Base-by-base conservation (phyloP, 23 tunicate species). In the Phallusia fumigata region DNA sequence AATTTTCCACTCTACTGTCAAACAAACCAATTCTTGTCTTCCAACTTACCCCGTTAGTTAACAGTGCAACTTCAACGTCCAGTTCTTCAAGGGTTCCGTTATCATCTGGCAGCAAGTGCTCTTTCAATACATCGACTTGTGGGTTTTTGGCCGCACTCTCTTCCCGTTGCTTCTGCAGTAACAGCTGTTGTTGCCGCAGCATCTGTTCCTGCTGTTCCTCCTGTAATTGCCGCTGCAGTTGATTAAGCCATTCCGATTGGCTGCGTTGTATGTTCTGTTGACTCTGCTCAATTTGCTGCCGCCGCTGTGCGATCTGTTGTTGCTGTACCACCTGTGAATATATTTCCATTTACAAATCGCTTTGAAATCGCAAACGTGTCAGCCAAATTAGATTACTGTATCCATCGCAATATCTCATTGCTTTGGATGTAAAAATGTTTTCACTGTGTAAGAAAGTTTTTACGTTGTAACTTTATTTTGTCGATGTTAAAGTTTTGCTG, bases 71-170 rank as follows among this genome's bases (percentile, higher is more conserved):
- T 58, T 24, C 69, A 22, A 58, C 3, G 26, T 58, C 69, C 1
- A 24, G 28, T 58, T 58, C 69, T 24, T 58, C 69, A 58, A 58
- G 28, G 69, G 69, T 58, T 58, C 69, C 69, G 13, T 58, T 58
- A 24, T 58, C 69, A 1, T 22, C 26, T 6, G 69, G 69, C 3
- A 58, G 69, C 8, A 58, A 58, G 28, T 58, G 28, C 1, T 58
- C 69, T 24, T 58, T 58, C 69, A 58, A 24, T 6, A 21, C 28
- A 58, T 58, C 69, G 28, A 58, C 16, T 24, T 58, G 26, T 5
- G 69, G 69, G 13, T 58, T 58, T 58, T 58, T 58, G 1, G 69
- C 26, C 69, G 26, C 69, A 13, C 69, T 58, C 16, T 58, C 69
- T 21, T 24, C 69, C 69, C 69, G 26, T 16, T 58, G 69, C 3